Evolutionary conservation across 2,113 vertebrate species (phyloP), one percentile per base, ranked within the genome.

Genomic region (Nasalis larvatus): DNA sequence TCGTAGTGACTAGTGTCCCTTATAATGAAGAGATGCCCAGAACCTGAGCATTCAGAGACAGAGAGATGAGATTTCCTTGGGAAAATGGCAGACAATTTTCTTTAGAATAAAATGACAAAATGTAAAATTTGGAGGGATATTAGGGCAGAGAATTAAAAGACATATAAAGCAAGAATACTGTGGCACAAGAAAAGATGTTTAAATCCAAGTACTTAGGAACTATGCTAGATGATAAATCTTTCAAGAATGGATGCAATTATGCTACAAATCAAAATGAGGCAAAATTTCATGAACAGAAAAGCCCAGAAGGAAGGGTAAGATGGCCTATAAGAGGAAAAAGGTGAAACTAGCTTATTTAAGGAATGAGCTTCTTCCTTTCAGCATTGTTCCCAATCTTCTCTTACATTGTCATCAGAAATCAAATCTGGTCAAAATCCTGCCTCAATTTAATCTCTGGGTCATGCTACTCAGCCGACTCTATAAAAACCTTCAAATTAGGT

Each of bases 381-480:
- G 25, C 20, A 54, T 63, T 66, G 17, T 60, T 86, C 40, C 63
- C 45, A 74, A 17, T 1, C 8, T 89, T 93, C 56, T 45, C 89
- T 87, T 92, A 58, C 21, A 58, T 30, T 90, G 35, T 84, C 80
- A 92, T 92, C 49, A 92, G 80, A 95, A 96, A 92, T 92, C 42
- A 84, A 90, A 94, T 97, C 37, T 81, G 35, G 63, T 95, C 84
- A 66, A 87, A 95, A 80, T 52, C 47, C 27, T 92, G 52, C 92
- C 80, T 92, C 69, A 94, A 0, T 87, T 89, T 92, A 45, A 89
- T 94, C 86, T 16, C 68, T 89, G 69, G 69, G 74, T 77, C 81
- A 85, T 45, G 6, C 47, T 84, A 27, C 37, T 92, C 42, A 49
- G 52, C 11, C 74, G 85, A 73, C 30, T 66, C 84, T 54, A 42